phyloP scores from a whole-genome alignment of 2,888 invertebrate species.

The Craniophora ligustri region DNA sequence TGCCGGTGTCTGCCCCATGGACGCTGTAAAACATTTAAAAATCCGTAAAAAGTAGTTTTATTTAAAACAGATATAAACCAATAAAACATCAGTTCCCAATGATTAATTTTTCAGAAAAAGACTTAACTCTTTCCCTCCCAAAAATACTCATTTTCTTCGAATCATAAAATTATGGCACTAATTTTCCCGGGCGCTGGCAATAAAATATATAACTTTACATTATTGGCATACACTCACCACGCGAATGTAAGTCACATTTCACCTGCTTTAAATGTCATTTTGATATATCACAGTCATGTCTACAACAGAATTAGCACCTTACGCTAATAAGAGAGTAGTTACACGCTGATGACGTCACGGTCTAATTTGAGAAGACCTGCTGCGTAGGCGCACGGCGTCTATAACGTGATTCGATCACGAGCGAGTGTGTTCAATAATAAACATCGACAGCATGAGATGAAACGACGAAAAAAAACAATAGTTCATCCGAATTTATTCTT shows the following conservation, averaged over 20 bases:
- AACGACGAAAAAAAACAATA: slow-evolving; percentile 15
- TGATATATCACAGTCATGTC: neutral
- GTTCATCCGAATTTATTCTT: neutral
- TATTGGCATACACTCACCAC: no score
- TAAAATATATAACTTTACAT: no score
- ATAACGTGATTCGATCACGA: slow-evolving; percentile 26
- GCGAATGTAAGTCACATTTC: neutral
- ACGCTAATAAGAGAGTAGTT: slow-evolving; percentile 16
- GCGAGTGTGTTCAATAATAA: slow-evolving; percentile 21
- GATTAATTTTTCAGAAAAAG: no score
- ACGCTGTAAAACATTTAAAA: no score
- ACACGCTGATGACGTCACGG: slow-evolving; percentile 34
- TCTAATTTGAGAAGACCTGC: slow-evolving; percentile 18
- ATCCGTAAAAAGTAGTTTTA: no score
- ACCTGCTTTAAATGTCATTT: neutral
- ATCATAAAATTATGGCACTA: no score
- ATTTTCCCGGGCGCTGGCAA: no score
- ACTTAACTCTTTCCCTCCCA: neutral
- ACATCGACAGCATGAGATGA: slow-evolving; percentile 5
- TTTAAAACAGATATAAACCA: no score
- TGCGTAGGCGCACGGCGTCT: slow-evolving; percentile 4
- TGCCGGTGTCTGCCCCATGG: no score
- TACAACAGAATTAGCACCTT: slow-evolving; percentile 16
- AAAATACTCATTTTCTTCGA: no score
- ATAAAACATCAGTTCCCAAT: no score